Evolutionary conservation across 2,113 vertebrate genomes (phyloP), one percentile per base, ranked within the genome.

Genomic region (Malurus melanocephalus): DNA sequence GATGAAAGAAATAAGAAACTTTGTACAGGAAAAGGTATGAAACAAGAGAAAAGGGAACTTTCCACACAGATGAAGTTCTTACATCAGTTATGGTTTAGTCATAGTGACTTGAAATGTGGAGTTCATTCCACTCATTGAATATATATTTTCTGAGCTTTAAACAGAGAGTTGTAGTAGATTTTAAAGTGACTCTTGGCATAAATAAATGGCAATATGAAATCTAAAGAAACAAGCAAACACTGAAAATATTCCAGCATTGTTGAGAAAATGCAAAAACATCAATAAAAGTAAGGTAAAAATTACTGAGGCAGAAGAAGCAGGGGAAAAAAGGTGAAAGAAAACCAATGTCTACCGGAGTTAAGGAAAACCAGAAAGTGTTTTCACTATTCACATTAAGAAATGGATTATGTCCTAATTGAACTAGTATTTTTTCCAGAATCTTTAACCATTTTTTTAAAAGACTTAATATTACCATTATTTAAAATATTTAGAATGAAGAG

Each of bases 331-430:
- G 18, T 57, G 7, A 71, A 55, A 80, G 9, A 64, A 80, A 26
- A 33, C 2, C 7, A 40, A 18, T 30, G 23, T 2, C 6, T 56
- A 64, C 23, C 12, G 64, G 20, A 32, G 4, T 17, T 72, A 75
- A 82, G 61, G 9, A 71, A 75, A 59, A 27, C 3, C 40, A 60
- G 18, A 27, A 73, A 59, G 0, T 8, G 52, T 73, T 76, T 92
- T 86, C 56, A 52, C 11, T 5, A 6, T 64, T 74, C 21, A 52
- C 4, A 48, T 48, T 52, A 61, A 87, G 16, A 73, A 65, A 69
- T 30, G 4, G 16, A 0, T 3, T 78, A 56, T 65, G 5, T 45
- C 11, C 1, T 7, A 42, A 1, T 26, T 46, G 13, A 66, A 6
- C 9, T 5, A 57, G 7, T 15, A 72, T 20, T 62, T 5, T 8